Conservation (phyloP, 2,888 invertebrate genomes). For the Druceiella hillmani region DNA sequence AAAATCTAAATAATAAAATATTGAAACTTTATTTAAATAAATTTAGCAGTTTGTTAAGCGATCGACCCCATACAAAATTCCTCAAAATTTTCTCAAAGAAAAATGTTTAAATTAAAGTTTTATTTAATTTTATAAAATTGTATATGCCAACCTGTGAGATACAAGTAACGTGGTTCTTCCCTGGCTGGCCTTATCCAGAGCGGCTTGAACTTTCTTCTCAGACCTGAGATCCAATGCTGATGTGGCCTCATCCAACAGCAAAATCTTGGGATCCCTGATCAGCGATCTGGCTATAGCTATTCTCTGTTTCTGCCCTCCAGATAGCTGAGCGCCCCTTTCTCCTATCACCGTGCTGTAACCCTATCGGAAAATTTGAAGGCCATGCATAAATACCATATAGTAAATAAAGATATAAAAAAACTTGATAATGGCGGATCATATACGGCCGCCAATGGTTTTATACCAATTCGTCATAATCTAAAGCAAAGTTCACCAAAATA, state of each 20-base stretch:
- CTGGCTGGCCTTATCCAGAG: slow-evolving; percentile 56
- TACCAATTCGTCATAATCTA: too few species aligned
- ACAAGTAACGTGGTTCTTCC: slow-evolving; percentile 59
- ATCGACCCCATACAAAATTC: too few species aligned
- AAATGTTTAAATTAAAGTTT: too few species aligned
- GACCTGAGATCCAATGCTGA: slow-evolving; percentile 66
- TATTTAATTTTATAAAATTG: neutral
- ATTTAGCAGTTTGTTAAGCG: too few species aligned
- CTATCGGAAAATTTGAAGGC: slow-evolving; percentile 25
- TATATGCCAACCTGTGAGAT: slow-evolving; percentile 39
- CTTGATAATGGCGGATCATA: too few species aligned
- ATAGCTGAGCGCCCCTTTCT: slow-evolving; percentile 61
- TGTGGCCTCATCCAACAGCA: slow-evolving; percentile 65
- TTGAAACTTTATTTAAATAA: too few species aligned
- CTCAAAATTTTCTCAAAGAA: too few species aligned
- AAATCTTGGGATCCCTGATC: slow-evolving; percentile 58
- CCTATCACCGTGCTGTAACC: slow-evolving; percentile 64
- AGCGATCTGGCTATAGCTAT: slow-evolving; percentile 69
- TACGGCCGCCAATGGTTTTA: too few species aligned
- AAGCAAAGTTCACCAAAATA: too few species aligned
- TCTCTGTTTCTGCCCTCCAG: slow-evolving; percentile 67
- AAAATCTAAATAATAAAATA: too few species aligned
- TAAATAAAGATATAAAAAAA: too few species aligned
- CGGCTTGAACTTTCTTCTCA: slow-evolving; percentile 54
- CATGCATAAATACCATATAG: too few species aligned